Evolutionary conservation across 2,113 vertebrate genomes (phyloP).

Genomic region (Gadus macrocephalus): DNA sequence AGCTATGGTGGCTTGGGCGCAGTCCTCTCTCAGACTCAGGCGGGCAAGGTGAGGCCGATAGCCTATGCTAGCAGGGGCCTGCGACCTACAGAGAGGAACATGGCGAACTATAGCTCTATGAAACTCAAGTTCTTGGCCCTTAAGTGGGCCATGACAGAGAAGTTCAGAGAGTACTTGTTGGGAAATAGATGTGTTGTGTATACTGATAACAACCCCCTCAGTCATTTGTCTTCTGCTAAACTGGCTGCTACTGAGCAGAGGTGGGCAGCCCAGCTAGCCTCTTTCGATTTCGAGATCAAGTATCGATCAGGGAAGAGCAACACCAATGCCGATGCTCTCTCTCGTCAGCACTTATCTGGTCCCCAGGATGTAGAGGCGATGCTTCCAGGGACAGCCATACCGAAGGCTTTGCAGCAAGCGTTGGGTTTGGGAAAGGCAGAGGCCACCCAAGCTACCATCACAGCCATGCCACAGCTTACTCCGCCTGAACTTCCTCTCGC

Average conservation of each 20-base stretch:
- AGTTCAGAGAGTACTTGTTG: too few species aligned
- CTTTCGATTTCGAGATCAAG: constrained; percentile 15
- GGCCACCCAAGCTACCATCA: not conserved
- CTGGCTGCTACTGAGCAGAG: constrained; percentile 10
- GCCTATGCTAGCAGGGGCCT: too few species aligned
- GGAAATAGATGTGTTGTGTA: too few species aligned
- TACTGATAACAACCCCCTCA: too few species aligned
- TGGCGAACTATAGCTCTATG: too few species aligned
- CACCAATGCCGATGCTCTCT: constrained; percentile 9
- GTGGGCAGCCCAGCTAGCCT: constrained; percentile 4
- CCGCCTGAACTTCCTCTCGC: not conserved
- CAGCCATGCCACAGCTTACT: not conserved
- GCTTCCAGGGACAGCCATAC: not conserved
- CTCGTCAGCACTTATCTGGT: constrained; percentile 4
- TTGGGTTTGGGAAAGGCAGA: not conserved
- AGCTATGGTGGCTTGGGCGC: too few species aligned
- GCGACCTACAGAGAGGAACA: too few species aligned
- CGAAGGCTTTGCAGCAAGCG: not conserved
- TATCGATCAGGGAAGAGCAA: constrained; percentile 18
- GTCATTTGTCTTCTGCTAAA: constrained; percentile 4
- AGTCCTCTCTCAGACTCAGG: too few species aligned
- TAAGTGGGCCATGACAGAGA: too few species aligned
- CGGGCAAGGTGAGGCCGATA: too few species aligned
- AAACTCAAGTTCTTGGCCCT: too few species aligned
- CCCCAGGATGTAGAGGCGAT: not conserved